Percentiles rank a stretch among this genome's conserved stretches.
phyloP scores from a whole-genome alignment of 2,888 invertebrate genomes.

The Eilema depressum region DNA sequence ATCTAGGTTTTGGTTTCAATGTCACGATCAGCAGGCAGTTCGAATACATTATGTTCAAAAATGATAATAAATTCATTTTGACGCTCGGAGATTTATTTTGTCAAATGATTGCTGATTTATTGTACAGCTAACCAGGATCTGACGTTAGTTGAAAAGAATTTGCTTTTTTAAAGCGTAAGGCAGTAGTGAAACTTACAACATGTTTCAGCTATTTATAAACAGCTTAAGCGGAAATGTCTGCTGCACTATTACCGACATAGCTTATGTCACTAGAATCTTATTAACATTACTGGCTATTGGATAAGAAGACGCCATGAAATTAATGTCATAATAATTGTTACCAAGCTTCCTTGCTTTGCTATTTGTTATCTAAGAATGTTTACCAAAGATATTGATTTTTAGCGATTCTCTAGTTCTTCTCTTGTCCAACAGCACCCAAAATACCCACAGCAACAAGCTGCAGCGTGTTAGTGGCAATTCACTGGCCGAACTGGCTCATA shows the following conservation, averaged over 20 bases:
- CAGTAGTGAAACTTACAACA: conserved; percentile 2
- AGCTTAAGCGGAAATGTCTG: conserved; percentile 1
- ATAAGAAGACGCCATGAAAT: conserved; percentile 40
- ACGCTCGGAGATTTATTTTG: conserved; percentile 12
- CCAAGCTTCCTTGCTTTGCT: conserved; percentile 14
- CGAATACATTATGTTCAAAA: conserved; percentile 6
- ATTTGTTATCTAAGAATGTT: no score
- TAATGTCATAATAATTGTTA: conserved; percentile 33
- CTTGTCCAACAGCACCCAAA: no score
- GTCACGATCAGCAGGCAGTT: not conserved
- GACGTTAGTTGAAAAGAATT: conserved; percentile 1
- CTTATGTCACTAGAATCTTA: not conserved
- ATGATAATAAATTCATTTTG: conserved; percentile 13
- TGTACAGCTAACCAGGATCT: conserved; percentile 20
- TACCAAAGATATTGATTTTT: no score
- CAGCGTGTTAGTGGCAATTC: no score
- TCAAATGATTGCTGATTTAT: conserved; percentile 19
- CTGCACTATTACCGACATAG: not conserved
- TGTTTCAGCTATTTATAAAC: not conserved
- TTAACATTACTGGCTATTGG: conserved; percentile 7
- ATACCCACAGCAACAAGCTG: no score
- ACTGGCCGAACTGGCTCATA: no score
- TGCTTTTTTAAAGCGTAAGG: not conserved
- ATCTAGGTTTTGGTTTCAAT: not conserved
- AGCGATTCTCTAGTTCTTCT: no score